Base-by-base conservation (phyloP, 2,888 invertebrate genomes). In the Gymnosoma rotundatum region DNA sequence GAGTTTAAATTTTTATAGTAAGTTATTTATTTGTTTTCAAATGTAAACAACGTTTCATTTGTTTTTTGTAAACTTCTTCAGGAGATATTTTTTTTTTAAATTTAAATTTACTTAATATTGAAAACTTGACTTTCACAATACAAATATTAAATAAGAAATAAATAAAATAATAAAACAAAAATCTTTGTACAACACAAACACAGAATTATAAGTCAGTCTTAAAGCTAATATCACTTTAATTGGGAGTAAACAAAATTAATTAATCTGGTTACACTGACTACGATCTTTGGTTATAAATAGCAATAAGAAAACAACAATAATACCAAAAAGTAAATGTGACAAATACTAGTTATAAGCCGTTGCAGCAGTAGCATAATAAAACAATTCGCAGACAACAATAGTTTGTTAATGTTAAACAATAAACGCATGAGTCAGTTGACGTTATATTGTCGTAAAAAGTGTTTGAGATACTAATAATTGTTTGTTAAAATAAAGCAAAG, bases 381-480 rank as follows among this genome's bases (percentile, higher is more conserved):
- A 42, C 32, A n/a, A 66, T 20, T 76, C 64, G n/a, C 72, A 52
- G 20, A 12, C 45, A 54, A 38, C 69, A 64, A 72, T 38, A 70
- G 64, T 54, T 73, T 61, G 63, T 69, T 54, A 25, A 36, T 69
- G 74, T 63, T 63, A 69, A 78, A 32, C 72, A 36, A 69, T 75
- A 48, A 69, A 73, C 67, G 54, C 36, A 66, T 79, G 74, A 83
- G 75, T 75, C 79, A 78, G 70, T 66, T 79, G 64, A 79, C 66
- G 66, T 83, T 83, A 50, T 56, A 67, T 67, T 60, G 21, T 58
- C 60, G 74, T 61, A 56, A 45, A 75, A 81, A 73, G 66, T 21
- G 52, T 50, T 64, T 79, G 16, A 72, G 36, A 72, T 73, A 72
- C 25, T 25, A 4, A 38, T 58, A 56, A 63, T 64, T 48, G 18